Evolutionary conservation across 1,140 invertebrate species (phyloP), one percentile per base, ranked within the genome.

Genomic region (Linepithema humile): DNA sequence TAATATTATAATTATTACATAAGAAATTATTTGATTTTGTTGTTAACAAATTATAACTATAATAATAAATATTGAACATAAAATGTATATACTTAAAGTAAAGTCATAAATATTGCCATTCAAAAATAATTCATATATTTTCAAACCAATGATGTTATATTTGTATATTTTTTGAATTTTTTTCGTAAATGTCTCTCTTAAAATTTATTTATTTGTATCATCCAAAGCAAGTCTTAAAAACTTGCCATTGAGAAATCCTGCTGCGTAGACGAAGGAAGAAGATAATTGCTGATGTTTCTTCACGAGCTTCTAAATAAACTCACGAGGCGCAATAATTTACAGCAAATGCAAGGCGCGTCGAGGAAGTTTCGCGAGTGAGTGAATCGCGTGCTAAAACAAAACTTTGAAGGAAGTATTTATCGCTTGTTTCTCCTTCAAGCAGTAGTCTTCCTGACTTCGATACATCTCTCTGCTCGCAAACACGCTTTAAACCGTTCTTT

Each of bases 341-440:
- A 12, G 40, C 60, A 38, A 75, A 48, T 62, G 40, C 26, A 62
- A 32, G 73, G 26, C 35, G 29, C 26, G 32, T 48, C 57, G 73
- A 62, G 40, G 60, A 62, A 75, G 55, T 75, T 75, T 62, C 57
- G 60, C 73, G 57, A 62, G 40, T 75, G 73, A 75, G 55, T 74
- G 72, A 74, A 74, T 48, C 40, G 73, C 59, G 6, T 57, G 12
- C 26, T 75, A 40, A 64, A 75, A 75, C 55, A 75, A 75, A 75
- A 75, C 57, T 75, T 75, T 75, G 55, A 75, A n/a, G 40, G n/a
- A 60, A 75, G 73, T 75, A 75, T 75, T 75, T 75, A 75, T 75
- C 73, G 73, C 60, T 75, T 75, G 73, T 48, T 57, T 75, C 38
- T 62, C 29, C 72, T 74, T 60, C 23, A 60, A 60, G 53, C 53